A percentile compares a stretch with the other conserved stretches of the same genome.
Conservation (phyloP, 64 coral and sea anemone genomes). For the Exaiptasia diaphana region DNA sequence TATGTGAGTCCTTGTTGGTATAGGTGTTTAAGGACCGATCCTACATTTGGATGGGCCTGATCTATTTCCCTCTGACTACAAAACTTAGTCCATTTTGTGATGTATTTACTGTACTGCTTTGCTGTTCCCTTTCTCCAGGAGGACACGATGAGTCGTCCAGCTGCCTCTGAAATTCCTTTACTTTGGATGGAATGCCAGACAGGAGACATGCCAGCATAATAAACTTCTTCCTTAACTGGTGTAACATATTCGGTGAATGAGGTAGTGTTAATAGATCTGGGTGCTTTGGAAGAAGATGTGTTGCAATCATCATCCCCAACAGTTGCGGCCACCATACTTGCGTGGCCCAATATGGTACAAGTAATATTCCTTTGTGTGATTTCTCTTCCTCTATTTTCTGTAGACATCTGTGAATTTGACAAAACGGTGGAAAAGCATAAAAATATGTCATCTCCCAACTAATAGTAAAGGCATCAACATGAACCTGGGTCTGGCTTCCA, state of each 20-base stretch:
- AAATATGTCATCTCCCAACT: slow-evolving; percentile 6
- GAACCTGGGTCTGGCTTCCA: slow-evolving; percentile 32
- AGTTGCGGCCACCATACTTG: slow-evolving; percentile 30
- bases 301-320: slow-evolving; percentile 2
- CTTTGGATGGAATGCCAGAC: slow-evolving; percentile 23
- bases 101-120: slow-evolving; percentile 23
- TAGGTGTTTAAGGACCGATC: background rate
- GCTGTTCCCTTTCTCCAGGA: slow-evolving; percentile 34
- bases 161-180: slow-evolving; percentile 34
- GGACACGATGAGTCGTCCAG: background rate
- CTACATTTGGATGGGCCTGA: slow-evolving; percentile 9
- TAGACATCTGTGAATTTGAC: slow-evolving; percentile 22
- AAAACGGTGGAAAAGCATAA: slow-evolving; percentile 59
- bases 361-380: background rate
- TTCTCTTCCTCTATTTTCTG: slow-evolving; percentile 2
- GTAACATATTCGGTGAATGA: background rate
- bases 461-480: slow-evolving; percentile 57
- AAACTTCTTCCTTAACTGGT: slow-evolving; percentile 9
- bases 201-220: slow-evolving; percentile 34
- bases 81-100: slow-evolving; percentile 31
- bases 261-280: background rate
- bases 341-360: slow-evolving; percentile 38
- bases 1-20: slow-evolving; percentile 31
- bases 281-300: background rate
- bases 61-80: slow-evolving; percentile 14